phyloP scores from a whole-genome alignment of 1,140 invertebrate genomes.

The Drosophila bifasciata region DNA sequence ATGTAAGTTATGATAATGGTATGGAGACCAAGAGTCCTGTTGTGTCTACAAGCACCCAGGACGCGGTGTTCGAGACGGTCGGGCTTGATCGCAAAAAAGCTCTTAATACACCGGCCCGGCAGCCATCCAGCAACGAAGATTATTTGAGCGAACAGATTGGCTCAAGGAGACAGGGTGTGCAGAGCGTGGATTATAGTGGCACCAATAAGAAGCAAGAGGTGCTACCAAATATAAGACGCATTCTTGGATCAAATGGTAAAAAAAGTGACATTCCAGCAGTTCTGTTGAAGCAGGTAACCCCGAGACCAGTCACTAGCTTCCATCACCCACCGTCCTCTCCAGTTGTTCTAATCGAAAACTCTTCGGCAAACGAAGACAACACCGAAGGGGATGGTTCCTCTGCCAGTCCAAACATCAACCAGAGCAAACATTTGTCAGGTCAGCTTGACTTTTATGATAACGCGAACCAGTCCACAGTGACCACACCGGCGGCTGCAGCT shows the following conservation, averaged over 20 bases:
- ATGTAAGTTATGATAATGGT: slow-evolving; percentile 26
- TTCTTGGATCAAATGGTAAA: slow-evolving; percentile 91
- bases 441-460: slow-evolving; percentile 37
- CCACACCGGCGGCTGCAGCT: slow-evolving; percentile 65
- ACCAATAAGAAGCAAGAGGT: slow-evolving; percentile 85
- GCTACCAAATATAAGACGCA: slow-evolving; percentile 90
- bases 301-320: slow-evolving; percentile 80
- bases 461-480: slow-evolving; percentile 42
- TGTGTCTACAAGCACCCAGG: slow-evolving; percentile 35
- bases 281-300: slow-evolving; percentile 88
- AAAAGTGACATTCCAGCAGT: slow-evolving; percentile 92
- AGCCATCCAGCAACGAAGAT: slow-evolving; percentile 10
- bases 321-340: slow-evolving; percentile 71
- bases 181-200: slow-evolving; percentile 6
- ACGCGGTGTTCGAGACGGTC: slow-evolving; percentile 23
- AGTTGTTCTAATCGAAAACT: slow-evolving; percentile 55
- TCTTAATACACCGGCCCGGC: slow-evolving; percentile 88
- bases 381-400: slow-evolving; percentile 19
- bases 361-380: slow-evolving; percentile 23
- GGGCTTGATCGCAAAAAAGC: slow-evolving; percentile 87
- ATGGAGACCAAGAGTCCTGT: slow-evolving; percentile 41
- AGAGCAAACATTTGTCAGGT: slow-evolving; percentile 48
- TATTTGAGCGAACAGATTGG: slow-evolving; percentile 21
- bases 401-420: slow-evolving; percentile 73
- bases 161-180: slow-evolving; percentile 9